Percentiles rank a stretch among this genome's conserved stretches.
These are phyloP conservation scores for Formica selysi DNA, from an alignment of 1,140 invertebrate species.

Conservation along the genomic window DNA sequence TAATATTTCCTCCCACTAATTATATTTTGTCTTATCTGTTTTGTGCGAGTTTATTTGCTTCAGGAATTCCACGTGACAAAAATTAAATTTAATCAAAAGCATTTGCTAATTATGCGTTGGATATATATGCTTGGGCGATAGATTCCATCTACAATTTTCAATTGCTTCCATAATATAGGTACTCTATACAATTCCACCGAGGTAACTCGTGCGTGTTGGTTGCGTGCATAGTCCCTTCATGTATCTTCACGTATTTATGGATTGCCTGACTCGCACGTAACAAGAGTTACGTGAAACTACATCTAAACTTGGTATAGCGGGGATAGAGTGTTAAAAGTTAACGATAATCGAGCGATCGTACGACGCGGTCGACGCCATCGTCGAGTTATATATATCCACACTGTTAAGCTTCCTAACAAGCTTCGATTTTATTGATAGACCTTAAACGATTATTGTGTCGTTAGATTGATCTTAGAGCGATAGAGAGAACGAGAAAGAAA, in stretches of 20 bases:
- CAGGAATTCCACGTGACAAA: neutral
- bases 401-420: constrained; percentile 21
- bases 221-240: neutral
- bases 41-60: neutral
- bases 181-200: neutral
- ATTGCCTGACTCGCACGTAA: constrained; percentile 26
- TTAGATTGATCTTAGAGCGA: constrained; percentile 28
- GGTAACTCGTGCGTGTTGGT: neutral
- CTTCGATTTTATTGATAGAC: constrained; percentile 45
- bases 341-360: constrained; percentile 29
- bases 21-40: neutral
- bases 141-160: neutral
- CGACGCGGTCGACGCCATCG: neutral
- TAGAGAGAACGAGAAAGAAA: neutral
- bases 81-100: neutral
- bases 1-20: neutral
- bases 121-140: too few relatives aligned
- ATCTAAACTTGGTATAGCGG: neutral
- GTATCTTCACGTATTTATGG: constrained; percentile 12
- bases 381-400: constrained; percentile 27
- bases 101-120: neutral
- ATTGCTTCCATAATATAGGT: neutral
- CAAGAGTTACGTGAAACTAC: constrained; percentile 32
- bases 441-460: constrained; percentile 43
- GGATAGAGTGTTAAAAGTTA: constrained; percentile 30